Percentiles rank a stretch among this genome's conserved stretches.
These are phyloP conservation scores for Micromesistius poutassou DNA, from an alignment of 2,797 vertebrate genomes.

Conservation along the genomic window DNA sequence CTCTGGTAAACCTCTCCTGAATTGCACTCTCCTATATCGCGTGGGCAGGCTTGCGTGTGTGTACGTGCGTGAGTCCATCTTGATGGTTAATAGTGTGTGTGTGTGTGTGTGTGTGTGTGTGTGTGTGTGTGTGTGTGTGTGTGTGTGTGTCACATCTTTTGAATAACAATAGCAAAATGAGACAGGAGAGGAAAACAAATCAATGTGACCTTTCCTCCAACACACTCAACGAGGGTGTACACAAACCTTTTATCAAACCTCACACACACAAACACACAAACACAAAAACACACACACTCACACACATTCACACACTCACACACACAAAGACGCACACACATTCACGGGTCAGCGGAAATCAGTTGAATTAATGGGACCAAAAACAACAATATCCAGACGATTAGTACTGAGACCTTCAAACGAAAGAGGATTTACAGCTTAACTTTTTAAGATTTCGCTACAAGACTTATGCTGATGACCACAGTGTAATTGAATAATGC, in stretches of 20 bases:
- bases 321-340: conserved; percentile 7
- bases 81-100: conserved; percentile 10
- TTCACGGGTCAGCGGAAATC: conserved; percentile 64
- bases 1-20: conserved; percentile 52
- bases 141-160: conserved; percentile 18
- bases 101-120: conserved; percentile 15
- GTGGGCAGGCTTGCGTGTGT: conserved; percentile 36
- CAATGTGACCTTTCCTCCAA: conserved; percentile 35
- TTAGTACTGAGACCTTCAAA: conserved; percentile 71
- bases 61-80: not conserved
- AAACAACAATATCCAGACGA: conserved; percentile 77
- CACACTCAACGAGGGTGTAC: conserved; percentile 20
- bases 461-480: conserved; percentile 75
- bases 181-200: conserved; percentile 38
- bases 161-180: conserved; percentile 31
- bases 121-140: conserved; percentile 2
- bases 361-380: conserved; percentile 67
- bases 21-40: conserved; percentile 47
- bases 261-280: conserved; percentile 2
- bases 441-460: conserved; percentile 81
- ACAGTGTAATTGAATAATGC: conserved; percentile 77
- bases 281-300: conserved; percentile 7
- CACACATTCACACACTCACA: conserved; percentile 2
- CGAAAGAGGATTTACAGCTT: conserved; percentile 83
- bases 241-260: not conserved